phyloP scores from a whole-genome alignment of 2,113 vertebrate species.

The Cephalopterus ornatus region DNA sequence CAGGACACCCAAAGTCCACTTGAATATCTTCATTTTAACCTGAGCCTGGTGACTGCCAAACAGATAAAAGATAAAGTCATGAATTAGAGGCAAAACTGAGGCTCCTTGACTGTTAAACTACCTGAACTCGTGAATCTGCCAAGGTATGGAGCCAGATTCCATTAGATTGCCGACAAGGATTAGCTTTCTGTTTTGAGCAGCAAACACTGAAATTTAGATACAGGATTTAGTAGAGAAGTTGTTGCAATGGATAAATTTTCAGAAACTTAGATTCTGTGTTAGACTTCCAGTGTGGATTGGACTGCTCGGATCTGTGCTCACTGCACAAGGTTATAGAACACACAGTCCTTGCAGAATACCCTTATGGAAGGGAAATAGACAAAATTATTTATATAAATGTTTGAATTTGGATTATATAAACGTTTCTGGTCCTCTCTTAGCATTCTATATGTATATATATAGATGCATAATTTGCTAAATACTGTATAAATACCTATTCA shows the following conservation, averaged over 20 bases:
- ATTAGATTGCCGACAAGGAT: neutral
- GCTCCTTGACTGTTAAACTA: neutral
- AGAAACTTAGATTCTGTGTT: too few species aligned
- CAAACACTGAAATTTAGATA: neutral
- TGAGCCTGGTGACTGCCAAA: neutral
- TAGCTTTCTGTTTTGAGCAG: neutral
- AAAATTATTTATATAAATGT: neutral
- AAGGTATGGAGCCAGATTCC: neutral
- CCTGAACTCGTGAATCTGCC: neutral
- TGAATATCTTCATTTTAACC: slow-evolving; percentile 78
- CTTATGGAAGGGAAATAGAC: neutral
- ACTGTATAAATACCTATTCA: neutral
- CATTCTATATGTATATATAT: neutral
- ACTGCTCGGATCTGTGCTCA: neutral
- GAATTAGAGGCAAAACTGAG: neutral
- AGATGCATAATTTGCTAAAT: neutral
- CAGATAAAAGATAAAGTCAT: slow-evolving; percentile 19
- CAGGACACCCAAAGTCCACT: slow-evolving; percentile 81
- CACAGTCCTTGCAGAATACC: neutral
- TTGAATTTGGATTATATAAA: neutral
- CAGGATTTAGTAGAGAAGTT: neutral
- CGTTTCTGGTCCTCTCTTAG: neutral
- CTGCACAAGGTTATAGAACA: neutral
- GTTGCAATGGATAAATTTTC: neutral
- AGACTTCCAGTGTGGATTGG: neutral